A percentile compares a stretch with the other conserved stretches of the same genome.
Conservation (phyloP, 1,140 invertebrate species). For the Copidosoma floridanum region DNA sequence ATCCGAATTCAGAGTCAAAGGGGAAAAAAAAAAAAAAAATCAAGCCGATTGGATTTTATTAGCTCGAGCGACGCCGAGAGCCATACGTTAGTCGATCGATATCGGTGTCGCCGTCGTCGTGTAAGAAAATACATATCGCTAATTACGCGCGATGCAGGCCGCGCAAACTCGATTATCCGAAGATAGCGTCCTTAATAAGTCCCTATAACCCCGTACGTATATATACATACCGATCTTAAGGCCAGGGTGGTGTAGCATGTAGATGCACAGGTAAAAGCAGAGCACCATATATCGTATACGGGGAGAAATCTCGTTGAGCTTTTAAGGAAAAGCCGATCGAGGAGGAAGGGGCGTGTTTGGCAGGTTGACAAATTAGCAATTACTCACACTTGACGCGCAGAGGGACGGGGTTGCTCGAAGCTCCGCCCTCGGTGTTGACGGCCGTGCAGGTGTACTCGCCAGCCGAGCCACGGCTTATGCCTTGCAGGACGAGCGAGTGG, state of each 20-base stretch:
- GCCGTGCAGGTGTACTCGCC: slow-evolving; percentile 82
- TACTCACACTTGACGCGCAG: slow-evolving; percentile 79
- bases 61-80: too few species aligned
- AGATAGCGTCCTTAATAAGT: too few species aligned
- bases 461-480: slow-evolving; percentile 72
- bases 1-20: too few species aligned
- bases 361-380: slow-evolving; percentile 20
- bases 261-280: not conserved
- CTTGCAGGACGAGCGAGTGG: slow-evolving; percentile 78
- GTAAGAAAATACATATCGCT: too few species aligned
- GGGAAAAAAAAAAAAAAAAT: too few species aligned
- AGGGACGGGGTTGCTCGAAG: slow-evolving; percentile 74
- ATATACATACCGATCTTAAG: too few species aligned
- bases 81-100: too few species aligned
- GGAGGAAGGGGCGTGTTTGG: not conserved
- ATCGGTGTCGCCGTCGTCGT: too few species aligned
- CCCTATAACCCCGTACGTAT: not conserved
- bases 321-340: not conserved
- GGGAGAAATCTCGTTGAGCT: not conserved
- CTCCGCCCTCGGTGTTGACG: slow-evolving; percentile 77
- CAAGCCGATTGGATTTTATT: too few species aligned
- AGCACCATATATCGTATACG: too few species aligned
- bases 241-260: not conserved
- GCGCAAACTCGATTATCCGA: too few species aligned
- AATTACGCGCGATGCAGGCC: too few species aligned